Evolutionary conservation across 53 echinoderm and acorn worm genomes (phyloP), one percentile per base, ranked within the genome.

Genomic region (Astropecten irregularis): DNA sequence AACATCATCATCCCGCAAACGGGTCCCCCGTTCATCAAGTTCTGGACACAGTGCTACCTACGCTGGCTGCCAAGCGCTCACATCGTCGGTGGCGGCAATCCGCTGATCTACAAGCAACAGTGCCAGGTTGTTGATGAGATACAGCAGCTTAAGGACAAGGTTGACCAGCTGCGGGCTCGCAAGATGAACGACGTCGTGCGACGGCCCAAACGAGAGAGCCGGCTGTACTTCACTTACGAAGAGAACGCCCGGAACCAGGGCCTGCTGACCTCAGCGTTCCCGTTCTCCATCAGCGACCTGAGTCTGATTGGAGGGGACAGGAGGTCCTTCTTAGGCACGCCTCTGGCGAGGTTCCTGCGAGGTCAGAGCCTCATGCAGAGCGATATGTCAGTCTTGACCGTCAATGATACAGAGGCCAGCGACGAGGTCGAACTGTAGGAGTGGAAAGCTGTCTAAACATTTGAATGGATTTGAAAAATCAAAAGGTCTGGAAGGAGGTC

Each of bases 11-110:
- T 84, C 44, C 96, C 96, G 1, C 53, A 86, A 30, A 88, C 86
- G 4, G 71, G 86, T 27, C 85, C 84, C 14, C 92, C 94, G 3
- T 84, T 85, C 57, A 87, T 97, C 88, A 88, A 76, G 62, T 97
- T 97, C 67, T 97, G 99, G 99, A 97, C 82, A 26, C 89, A 88
- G 31, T 94, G 92, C 63, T 97, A 90, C 68, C 83, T 94, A 10
- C 66, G 99, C 3, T 97, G 99, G 99, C 70, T 97, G 31, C 99
- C 99, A 10, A 94, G 92, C 42, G 94, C 90, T 0, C 99, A 97
- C 56, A 93, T 93, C 37, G 57, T 97, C 9, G 91, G 91, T 10
- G 99, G 99, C 7, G 99, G 99, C 2, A 57, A 84, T 36, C 89
- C 94, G 2, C 62, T 85, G 0, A 63, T 94, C 68, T 97, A 92